Conservation (phyloP, 2,888 invertebrate genomes). For the Tetanocera ferruginea region DNA sequence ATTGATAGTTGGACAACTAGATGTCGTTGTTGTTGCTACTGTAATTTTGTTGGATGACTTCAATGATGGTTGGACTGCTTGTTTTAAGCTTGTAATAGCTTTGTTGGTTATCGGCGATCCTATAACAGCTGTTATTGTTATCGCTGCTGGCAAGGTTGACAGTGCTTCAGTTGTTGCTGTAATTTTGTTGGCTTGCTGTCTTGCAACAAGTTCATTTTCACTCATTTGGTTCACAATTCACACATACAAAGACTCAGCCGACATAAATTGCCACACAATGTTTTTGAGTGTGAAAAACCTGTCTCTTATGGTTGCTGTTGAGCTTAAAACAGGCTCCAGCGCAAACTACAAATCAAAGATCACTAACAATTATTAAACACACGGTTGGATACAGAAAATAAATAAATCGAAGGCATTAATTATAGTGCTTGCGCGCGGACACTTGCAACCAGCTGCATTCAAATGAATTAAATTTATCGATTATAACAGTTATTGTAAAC, state of each 20-base stretch:
- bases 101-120: constrained; percentile 9
- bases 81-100: no score
- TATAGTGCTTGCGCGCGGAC: not conserved
- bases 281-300: not conserved
- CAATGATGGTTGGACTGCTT: constrained; percentile 32
- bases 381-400: not conserved
- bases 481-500: not conserved
- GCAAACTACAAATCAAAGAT: constrained; percentile 7
- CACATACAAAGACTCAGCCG: not conserved
- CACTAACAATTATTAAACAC: not conserved
- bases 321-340: not conserved
- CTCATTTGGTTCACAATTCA: constrained; percentile 59
- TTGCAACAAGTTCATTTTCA: constrained; percentile 61
- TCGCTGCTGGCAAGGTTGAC: constrained; percentile 37
- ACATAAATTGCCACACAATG: not conserved
- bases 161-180: constrained; percentile 32
- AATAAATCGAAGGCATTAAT: not conserved
- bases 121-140: constrained; percentile 31
- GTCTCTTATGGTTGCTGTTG: not conserved
- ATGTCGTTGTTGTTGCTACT: constrained; percentile 4
- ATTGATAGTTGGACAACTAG: not conserved
- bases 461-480: constrained; percentile 1
- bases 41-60: not conserved
- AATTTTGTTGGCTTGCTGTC: constrained; percentile 9
- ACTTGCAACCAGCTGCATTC: not conserved